Percentiles rank a stretch among this genome's conserved stretches.
Evolutionary conservation across 1,140 invertebrate genomes (phyloP).

Genomic region (Araneus ventricosus): DNA sequence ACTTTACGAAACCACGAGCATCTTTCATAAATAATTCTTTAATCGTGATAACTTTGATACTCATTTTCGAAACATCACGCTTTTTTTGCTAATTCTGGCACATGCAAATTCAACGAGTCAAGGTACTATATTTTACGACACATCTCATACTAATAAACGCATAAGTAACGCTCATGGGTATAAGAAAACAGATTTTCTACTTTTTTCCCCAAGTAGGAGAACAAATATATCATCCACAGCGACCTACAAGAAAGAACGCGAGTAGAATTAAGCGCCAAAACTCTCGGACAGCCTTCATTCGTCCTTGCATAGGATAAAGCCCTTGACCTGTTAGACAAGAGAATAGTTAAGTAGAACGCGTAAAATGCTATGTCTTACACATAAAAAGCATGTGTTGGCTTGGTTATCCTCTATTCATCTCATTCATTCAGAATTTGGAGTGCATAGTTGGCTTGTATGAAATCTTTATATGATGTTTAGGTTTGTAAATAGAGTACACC

Average conservation of each 20-base stretch:
- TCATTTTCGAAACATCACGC: not conserved
- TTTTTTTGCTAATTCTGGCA: not conserved
- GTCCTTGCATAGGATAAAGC: conserved; percentile 24
- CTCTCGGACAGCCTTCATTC: not conserved
- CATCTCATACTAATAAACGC: not conserved
- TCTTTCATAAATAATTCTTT: too few species aligned
- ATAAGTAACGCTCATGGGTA: not conserved
- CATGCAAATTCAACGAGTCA: not conserved
- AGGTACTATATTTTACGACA: not conserved
- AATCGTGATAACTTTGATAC: not conserved
- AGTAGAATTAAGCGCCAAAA: not conserved
- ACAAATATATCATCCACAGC: not conserved
- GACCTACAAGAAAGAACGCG: not conserved
- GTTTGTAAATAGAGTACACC: not conserved
- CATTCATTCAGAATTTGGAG: not conserved
- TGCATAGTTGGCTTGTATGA: not conserved
- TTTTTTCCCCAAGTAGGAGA: not conserved
- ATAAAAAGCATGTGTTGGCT: not conserved
- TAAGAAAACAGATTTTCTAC: not conserved
- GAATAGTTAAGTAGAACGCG: not conserved
- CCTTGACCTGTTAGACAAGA: conserved; percentile 31
- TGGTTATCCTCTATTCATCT: not conserved
- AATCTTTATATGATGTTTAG: not conserved
- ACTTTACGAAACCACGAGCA: too few species aligned
- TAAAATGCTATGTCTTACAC: not conserved